These are phyloP conservation scores for Calephelis virginiensis DNA, from an alignment of 1,140 invertebrate genomes.

Conservation along the genomic window DNA sequence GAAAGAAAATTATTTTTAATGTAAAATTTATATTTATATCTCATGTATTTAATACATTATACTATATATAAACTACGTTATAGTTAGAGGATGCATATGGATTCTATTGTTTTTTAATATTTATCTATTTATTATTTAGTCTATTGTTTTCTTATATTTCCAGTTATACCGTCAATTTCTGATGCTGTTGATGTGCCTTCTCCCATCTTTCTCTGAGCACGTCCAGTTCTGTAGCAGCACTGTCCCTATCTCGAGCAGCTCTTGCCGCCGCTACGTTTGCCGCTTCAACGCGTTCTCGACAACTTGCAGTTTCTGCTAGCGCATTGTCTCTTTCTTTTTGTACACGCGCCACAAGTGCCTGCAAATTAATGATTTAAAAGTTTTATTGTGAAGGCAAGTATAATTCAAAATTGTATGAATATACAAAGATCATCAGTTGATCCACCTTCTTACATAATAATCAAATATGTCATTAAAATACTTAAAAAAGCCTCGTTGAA, in stretches of 20 bases:
- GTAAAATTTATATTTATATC: no score
- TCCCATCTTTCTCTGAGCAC: slow-evolving; percentile 92
- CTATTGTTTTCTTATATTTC: not conserved
- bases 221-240: slow-evolving; percentile 90
- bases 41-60: not conserved
- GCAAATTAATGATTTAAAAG: slow-evolving; percentile 27
- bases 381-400: no score
- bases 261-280: slow-evolving; percentile 89
- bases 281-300: slow-evolving; percentile 89
- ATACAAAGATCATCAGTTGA: no score
- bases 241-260: slow-evolving; percentile 91
- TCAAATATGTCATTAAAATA: no score
- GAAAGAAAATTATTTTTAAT: slow-evolving; percentile 32
- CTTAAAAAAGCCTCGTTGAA: no score
- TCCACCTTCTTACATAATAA: no score
- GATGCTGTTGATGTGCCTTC: slow-evolving; percentile 89
- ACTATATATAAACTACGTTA: no score
- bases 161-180: slow-evolving; percentile 86
- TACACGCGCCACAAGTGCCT: slow-evolving; percentile 82
- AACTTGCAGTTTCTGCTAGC: slow-evolving; percentile 88
- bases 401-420: no score
- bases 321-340: slow-evolving; percentile 93
- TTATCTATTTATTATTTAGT: no score
- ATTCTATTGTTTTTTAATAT: not conserved
- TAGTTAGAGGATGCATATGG: no score